Base-by-base conservation (phyloP, 2,888 invertebrate species). In the Ramazzottius varieornatus region DNA sequence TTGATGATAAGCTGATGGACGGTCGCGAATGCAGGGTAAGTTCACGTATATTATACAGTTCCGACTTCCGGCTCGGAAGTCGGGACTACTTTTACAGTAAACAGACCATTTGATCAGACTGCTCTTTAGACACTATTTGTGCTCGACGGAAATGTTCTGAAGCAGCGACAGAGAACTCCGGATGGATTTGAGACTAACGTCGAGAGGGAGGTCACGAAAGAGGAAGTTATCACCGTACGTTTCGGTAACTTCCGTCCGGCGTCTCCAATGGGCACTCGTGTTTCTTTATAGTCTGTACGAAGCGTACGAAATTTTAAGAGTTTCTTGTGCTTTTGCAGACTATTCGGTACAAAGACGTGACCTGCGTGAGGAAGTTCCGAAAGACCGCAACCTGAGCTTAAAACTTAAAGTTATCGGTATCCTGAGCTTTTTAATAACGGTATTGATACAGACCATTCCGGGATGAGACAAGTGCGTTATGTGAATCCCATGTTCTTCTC, bases 1-100 rank as follows among this genome's bases (percentile, higher is more conserved):
- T 64, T 34, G 64, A 64, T 32, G 64, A 64, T n/a, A 64, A 64
- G 32, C 33, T 33, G 34, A 34, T 34, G 64, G 64, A 64, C 34
- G 64, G 34, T 4, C 16, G 33, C 8, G 34, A 33, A 34, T 64
- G 64, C 64, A 13, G 32, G 64, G 64, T 64, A n/a, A 63, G 20
- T 13, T 40, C 20, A 8, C 40, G 20, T 40, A 40, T 40, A 40
- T 40, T n/a, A n/a, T n/a, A n/a, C n/a, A n/a, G n/a, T n/a, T n/a
- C n/a, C n/a, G n/a, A n/a, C n/a, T n/a, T n/a, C n/a, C n/a, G n/a
- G n/a, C n/a, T n/a, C n/a, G n/a, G n/a, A n/a, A n/a, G n/a, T n/a
- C n/a, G n/a, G n/a, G n/a, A n/a, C n/a, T n/a, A n/a, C n/a, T n/a
- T n/a, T n/a, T n/a, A n/a, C n/a, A n/a, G n/a, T n/a, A n/a, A n/a